Conservation (phyloP, 2,113 vertebrate species). For the Galeopterus variegatus region DNA sequence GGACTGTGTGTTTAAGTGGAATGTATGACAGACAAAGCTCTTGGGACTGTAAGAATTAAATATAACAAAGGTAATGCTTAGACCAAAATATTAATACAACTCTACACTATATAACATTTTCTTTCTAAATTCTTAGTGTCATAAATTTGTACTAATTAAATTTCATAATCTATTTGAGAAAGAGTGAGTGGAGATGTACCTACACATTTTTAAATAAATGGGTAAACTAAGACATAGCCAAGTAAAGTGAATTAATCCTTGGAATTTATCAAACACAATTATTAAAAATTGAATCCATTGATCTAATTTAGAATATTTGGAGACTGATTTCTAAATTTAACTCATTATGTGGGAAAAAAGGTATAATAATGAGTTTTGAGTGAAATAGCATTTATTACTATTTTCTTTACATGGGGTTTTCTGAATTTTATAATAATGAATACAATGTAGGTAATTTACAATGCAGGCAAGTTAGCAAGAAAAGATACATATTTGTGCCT, state of each 20-base stretch:
- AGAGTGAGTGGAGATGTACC: not conserved
- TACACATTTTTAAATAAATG: not conserved
- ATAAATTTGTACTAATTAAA: slow-evolving; percentile 34
- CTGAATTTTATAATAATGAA: slow-evolving; percentile 40
- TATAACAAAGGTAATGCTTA: slow-evolving; percentile 53
- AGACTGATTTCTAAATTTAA: slow-evolving; percentile 17
- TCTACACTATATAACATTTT: slow-evolving; percentile 2
- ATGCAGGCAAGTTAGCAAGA: not conserved
- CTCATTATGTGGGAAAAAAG: not conserved
- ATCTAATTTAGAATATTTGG: slow-evolving; percentile 35
- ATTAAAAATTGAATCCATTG: slow-evolving; percentile 8
- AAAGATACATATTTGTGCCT: not conserved
- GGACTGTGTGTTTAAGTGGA: slow-evolving; percentile 40
- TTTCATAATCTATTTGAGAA: slow-evolving; percentile 36
- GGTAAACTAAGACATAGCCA: slow-evolving; percentile 48
- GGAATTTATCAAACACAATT: slow-evolving; percentile 48
- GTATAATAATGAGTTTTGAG: not conserved
- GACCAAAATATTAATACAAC: slow-evolving; percentile 66
- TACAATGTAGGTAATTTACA: slow-evolving; percentile 24
- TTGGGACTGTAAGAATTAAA: slow-evolving; percentile 64
- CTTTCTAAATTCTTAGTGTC: slow-evolving; percentile 32
- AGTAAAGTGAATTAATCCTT: not conserved
- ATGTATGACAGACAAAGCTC: slow-evolving; percentile 62
- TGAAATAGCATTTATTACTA: slow-evolving; percentile 11
- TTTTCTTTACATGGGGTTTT: slow-evolving; percentile 27